Evolutionary conservation across 2,113 vertebrate genomes (phyloP).

Genomic region (Lutjanus erythropterus): DNA sequence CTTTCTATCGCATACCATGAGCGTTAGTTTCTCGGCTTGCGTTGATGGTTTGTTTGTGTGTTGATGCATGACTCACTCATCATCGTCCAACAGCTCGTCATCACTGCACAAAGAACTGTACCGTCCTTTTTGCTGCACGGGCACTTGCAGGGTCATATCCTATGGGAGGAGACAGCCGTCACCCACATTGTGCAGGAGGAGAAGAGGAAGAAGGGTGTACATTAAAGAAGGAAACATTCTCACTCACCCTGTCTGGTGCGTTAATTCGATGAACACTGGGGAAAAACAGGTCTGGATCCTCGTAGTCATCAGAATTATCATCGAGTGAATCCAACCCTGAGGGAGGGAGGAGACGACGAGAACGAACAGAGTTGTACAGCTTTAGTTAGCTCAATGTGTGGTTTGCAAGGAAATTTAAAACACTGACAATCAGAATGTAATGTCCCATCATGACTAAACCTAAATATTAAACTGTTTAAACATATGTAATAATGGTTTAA

Average conservation of each 20-base stretch:
- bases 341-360: neutral
- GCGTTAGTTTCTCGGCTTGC: neutral
- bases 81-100: slow-evolving; percentile 80
- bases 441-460: neutral
- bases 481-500: too few species aligned
- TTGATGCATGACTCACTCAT: slow-evolving; percentile 72
- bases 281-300: slow-evolving; percentile 62
- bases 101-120: slow-evolving; percentile 81
- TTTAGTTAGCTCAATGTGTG: neutral
- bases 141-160: slow-evolving; percentile 75
- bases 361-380: neutral
- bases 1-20: neutral
- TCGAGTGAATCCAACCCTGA: slow-evolving; percentile 55
- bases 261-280: slow-evolving; percentile 47
- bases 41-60: slow-evolving; percentile 13
- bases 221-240: neutral
- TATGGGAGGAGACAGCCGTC: slow-evolving; percentile 54
- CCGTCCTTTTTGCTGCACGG: slow-evolving; percentile 18
- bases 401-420: neutral
- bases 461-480: too few species aligned
- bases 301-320: slow-evolving; percentile 77
- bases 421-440: neutral
- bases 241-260: slow-evolving; percentile 69
- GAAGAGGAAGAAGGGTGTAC: neutral
- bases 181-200: slow-evolving; percentile 8